Conservation (phyloP, 2,888 invertebrate genomes). For the Epistrophe grossulariae region DNA sequence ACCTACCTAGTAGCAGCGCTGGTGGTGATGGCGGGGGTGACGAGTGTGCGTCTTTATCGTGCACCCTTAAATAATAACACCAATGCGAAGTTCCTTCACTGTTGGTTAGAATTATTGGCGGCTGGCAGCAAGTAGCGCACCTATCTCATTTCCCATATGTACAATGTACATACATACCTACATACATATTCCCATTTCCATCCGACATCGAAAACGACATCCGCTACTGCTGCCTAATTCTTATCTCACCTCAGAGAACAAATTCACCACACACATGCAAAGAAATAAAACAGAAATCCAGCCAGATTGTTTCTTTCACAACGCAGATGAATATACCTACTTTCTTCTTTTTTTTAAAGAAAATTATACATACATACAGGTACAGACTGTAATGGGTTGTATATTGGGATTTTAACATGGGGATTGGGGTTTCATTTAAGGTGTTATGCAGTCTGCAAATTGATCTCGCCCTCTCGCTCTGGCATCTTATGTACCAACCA, state of each 20-base stretch:
- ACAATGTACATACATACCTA: too few species aligned
- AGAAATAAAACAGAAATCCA: not conserved
- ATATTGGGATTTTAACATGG: slow-evolving; percentile 1
- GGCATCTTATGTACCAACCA: slow-evolving; percentile 59
- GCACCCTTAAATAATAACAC: slow-evolving; percentile 58
- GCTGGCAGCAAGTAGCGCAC: slow-evolving; percentile 49
- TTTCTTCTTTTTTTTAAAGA: slow-evolving; percentile 40
- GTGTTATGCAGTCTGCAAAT: slow-evolving; percentile 47
- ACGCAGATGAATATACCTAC: slow-evolving; percentile 32
- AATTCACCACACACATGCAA: slow-evolving; percentile 41
- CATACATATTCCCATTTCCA: slow-evolving; percentile 1
- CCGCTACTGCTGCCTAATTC: slow-evolving; percentile 55
- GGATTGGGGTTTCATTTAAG: not conserved
- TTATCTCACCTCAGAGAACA: slow-evolving; percentile 60
- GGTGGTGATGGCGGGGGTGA: not conserved
- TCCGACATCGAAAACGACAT: slow-evolving; percentile 38
- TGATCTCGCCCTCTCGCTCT: slow-evolving; percentile 59
- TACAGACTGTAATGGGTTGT: slow-evolving; percentile 59
- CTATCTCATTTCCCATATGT: slow-evolving; percentile 24
- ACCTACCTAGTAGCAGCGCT: not conserved
- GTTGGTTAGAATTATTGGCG: slow-evolving; percentile 13
- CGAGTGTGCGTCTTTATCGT: slow-evolving; percentile 64
- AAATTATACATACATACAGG: not conserved
- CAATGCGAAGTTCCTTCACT: slow-evolving; percentile 40
- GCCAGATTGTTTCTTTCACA: slow-evolving; percentile 12